Conservation (phyloP, 1,140 invertebrate species). For the Bombus pascuorum region DNA sequence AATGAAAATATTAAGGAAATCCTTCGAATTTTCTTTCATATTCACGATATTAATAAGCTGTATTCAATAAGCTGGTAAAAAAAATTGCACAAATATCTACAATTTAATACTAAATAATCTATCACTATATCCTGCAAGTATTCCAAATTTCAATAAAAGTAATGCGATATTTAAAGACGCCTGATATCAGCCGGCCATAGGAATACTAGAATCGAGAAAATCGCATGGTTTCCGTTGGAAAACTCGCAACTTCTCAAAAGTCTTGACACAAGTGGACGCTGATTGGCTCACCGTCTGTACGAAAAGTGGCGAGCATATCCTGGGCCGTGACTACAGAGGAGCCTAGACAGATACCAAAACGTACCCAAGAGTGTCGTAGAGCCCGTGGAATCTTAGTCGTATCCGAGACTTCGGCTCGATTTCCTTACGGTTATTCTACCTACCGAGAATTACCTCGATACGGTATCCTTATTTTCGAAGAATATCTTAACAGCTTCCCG, state of each 20-base stretch:
- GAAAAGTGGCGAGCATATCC: constrained; percentile 62
- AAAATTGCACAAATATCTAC: background rate
- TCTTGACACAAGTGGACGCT: constrained; percentile 59
- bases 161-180: background rate
- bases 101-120: background rate
- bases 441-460: constrained; percentile 78
- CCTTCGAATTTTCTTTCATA: too few relatives aligned
- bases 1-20: too few relatives aligned
- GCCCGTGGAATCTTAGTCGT: constrained; percentile 75
- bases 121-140: background rate
- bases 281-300: constrained; percentile 53
- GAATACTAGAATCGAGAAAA: constrained; percentile 10
- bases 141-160: background rate
- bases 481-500: constrained; percentile 77
- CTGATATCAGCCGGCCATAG: background rate
- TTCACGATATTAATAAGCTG: too few relatives aligned
- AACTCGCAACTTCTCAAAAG: constrained; percentile 49
- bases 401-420: constrained; percentile 74
- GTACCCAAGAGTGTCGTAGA: constrained; percentile 76
- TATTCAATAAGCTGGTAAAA: too few relatives aligned
- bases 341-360: constrained; percentile 74
- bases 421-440: constrained; percentile 79
- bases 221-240: constrained; percentile 20
- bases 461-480: constrained; percentile 77
- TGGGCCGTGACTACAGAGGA: constrained; percentile 39